Conservation (phyloP, 2,888 invertebrate species). For the Plemyria rubiginata region DNA sequence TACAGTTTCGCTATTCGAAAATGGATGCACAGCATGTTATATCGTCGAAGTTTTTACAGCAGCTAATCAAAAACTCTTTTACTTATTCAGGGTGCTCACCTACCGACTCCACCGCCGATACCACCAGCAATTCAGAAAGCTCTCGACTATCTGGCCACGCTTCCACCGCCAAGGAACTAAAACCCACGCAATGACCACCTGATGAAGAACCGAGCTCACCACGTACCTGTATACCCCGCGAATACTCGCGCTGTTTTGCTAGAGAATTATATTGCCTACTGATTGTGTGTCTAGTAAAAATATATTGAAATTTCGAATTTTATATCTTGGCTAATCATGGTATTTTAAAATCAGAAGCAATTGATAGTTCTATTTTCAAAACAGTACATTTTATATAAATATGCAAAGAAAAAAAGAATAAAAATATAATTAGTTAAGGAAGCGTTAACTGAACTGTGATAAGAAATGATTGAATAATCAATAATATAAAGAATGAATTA, state of each 20-base stretch:
- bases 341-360: slow-evolving; percentile 21
- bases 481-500: slow-evolving; percentile 58
- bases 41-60: background rate
- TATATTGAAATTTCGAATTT: slow-evolving; percentile 2
- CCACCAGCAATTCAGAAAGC: slow-evolving; percentile 91
- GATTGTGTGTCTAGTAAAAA: slow-evolving; percentile 17
- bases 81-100: slow-evolving; percentile 86
- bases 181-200: slow-evolving; percentile 7
- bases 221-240: slow-evolving; percentile 50
- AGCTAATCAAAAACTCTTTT: background rate
- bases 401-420: slow-evolving; percentile 72
- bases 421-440: slow-evolving; percentile 56
- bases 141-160: slow-evolving; percentile 88
- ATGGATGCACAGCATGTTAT: background rate
- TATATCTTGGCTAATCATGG: slow-evolving; percentile 5
- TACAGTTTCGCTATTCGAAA: background rate
- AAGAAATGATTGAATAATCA: slow-evolving; percentile 65
- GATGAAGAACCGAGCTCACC: slow-evolving; percentile 36
- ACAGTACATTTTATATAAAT: slow-evolving; percentile 56
- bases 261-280: slow-evolving; percentile 44
- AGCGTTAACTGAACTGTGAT: slow-evolving; percentile 82
- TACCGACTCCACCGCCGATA: slow-evolving; percentile 91
- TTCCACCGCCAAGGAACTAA: slow-evolving; percentile 83
- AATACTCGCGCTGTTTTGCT: slow-evolving; percentile 62
- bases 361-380: slow-evolving; percentile 55